phyloP scores from a whole-genome alignment of 1,140 invertebrate genomes.

The Diplogasteroides magnus region DNA sequence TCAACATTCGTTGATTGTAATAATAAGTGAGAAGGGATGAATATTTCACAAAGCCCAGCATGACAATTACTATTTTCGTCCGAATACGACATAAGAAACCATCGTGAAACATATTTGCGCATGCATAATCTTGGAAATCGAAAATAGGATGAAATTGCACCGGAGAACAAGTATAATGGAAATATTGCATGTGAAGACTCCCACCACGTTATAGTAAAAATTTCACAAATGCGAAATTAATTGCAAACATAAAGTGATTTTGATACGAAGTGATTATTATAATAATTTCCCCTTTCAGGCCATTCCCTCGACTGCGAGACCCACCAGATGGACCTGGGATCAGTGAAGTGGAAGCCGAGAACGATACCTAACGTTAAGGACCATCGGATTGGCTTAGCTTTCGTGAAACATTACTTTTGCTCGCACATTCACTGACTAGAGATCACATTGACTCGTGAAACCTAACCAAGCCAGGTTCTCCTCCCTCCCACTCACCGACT shows the following conservation, averaged over 20 bases:
- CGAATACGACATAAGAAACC: background rate
- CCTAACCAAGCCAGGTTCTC: background rate
- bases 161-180: too few relatives aligned
- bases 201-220: too few relatives aligned
- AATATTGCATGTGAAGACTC: too few relatives aligned
- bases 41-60: background rate
- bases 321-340: constrained; percentile 22
- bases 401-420: background rate
- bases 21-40: background rate
- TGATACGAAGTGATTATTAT: background rate
- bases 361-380: constrained; percentile 2
- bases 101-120: background rate
- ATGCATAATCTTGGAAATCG: too few relatives aligned
- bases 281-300: too few relatives aligned
- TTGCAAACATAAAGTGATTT: background rate
- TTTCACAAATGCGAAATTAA: too few relatives aligned
- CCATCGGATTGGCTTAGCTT: background rate
- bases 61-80: background rate
- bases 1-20: constrained; percentile 41
- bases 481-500: constrained; percentile 1
- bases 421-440: background rate
- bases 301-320: constrained; percentile 15
- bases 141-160: too few relatives aligned
- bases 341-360: constrained; percentile 26
- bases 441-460: background rate